Evolutionary conservation across 2,797 vertebrate species (phyloP), one percentile per base, ranked within the genome.

Genomic region (Gephyroberyx darwinii): DNA sequence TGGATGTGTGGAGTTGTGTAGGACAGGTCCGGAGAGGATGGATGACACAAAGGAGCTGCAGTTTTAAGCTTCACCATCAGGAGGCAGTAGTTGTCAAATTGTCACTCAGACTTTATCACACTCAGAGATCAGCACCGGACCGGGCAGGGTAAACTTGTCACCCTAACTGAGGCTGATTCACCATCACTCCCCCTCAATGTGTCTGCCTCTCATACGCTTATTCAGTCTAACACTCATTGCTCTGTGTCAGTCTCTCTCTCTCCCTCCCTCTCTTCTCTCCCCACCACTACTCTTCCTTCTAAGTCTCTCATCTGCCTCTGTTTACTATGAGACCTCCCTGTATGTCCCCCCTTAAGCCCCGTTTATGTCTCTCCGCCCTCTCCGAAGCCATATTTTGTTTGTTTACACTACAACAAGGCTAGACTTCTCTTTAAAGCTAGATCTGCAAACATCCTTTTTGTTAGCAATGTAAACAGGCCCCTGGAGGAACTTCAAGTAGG

Each of bases 21-120:
- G 82, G 87, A 77, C 70, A 14, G 69, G 81, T 75, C 79, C 74
- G 12, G 59, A 63, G 62, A 74, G 77, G 72, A 84, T 58, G 59
- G 66, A 64, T 17, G 37, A 75, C 78, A 88, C 77, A 91, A 88
- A 89, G 79, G 64, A 80, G 73, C 4, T 71, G 86, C 76, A 83
- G 69, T 90, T 83, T 65, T 39, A 57, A 19, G 19, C 52, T 70
- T 54, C 37, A 57, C 90, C 93, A 81, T 85, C 48, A 81, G 92
- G 89, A 68, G 91, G 91, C 92, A 86, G 87, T 88, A 91, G 71
- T 74, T 26, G 69, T 89, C 85, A 86, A 77, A 84, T 78, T 80
- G 88, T 88, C 83, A 67, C 33, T 83, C 59, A 71, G 53, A 54
- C 72, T 76, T 74, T 63, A 84, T 84, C 81, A 74, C 30, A 39